These are phyloP conservation scores for Brotula barbata DNA, from an alignment of 2,797 vertebrate genomes.

Conservation along the genomic window DNA sequence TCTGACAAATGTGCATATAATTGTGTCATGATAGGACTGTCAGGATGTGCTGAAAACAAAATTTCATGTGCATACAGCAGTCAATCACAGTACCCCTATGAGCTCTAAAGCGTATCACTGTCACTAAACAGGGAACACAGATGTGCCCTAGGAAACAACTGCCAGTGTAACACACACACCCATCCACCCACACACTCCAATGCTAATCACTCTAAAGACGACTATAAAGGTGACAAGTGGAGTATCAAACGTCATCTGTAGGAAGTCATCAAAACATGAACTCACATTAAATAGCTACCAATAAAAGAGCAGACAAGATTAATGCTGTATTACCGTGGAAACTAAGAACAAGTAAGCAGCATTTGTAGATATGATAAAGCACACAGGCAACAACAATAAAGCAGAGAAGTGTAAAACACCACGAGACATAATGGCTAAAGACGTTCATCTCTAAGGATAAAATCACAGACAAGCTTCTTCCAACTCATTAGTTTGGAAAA, in stretches of 20 bases:
- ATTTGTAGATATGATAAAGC: slow-evolving; percentile 17
- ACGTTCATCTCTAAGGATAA: slow-evolving; percentile 4
- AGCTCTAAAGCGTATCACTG: slow-evolving; percentile 17
- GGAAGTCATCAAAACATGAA: slow-evolving; percentile 22
- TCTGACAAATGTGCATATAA: slow-evolving; percentile 1
- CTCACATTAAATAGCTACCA: slow-evolving; percentile 43
- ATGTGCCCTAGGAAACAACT: slow-evolving; percentile 34
- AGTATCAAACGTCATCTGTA: slow-evolving; percentile 12
- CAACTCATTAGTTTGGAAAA: slow-evolving; percentile 23
- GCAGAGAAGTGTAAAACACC: slow-evolving; percentile 1
- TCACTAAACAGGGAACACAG: slow-evolving; percentile 15
- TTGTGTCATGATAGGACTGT: background rate
- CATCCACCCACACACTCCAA: slow-evolving; percentile 1
- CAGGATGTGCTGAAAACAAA: background rate
- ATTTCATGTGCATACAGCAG: slow-evolving; percentile 4
- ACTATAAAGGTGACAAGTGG: slow-evolving; percentile 25
- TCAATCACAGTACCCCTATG: slow-evolving; percentile 10
- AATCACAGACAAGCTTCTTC: slow-evolving; percentile 8
- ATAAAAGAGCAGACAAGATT: slow-evolving; percentile 28
- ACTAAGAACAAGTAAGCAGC: slow-evolving; percentile 25
- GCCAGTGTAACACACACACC: slow-evolving; percentile 3
- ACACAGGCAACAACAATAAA: slow-evolving; percentile 28
- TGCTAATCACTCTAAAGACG: slow-evolving; percentile 31
- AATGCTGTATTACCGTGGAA: slow-evolving; percentile 20
- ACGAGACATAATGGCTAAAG: background rate